Percentiles rank a stretch among this genome's conserved stretches.
Evolutionary conservation across 2,888 invertebrate species (phyloP).

Genomic region (Omphaloscelis lunosa): DNA sequence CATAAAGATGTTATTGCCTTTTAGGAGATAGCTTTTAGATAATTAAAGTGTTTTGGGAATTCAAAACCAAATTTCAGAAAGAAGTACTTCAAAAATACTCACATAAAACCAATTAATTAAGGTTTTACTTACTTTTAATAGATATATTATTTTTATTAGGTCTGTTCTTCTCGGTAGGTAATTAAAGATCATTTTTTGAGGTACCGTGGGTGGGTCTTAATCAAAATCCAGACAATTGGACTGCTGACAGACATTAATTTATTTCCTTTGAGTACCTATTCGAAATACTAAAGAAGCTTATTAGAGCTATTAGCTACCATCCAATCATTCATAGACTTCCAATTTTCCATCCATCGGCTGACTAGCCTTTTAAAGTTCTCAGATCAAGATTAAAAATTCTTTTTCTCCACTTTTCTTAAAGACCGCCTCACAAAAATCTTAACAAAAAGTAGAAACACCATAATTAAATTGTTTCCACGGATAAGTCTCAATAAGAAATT

Average conservation of each 20-base stretch:
- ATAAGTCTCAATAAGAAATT: slow-evolving; percentile 61
- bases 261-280: slow-evolving; percentile 3
- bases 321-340: slow-evolving; percentile 28
- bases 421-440: slow-evolving; percentile 37
- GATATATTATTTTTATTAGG: background rate
- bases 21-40: slow-evolving; percentile 77
- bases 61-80: slow-evolving; percentile 30
- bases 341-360: slow-evolving; percentile 25
- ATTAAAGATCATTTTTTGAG: background rate
- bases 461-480: slow-evolving; percentile 53
- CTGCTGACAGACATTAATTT: background rate
- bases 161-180: background rate
- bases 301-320: background rate
- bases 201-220: background rate
- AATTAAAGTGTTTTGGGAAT: slow-evolving; percentile 74
- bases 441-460: slow-evolving; percentile 47
- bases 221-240: background rate
- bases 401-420: slow-evolving; percentile 42
- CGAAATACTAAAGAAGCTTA: slow-evolving; percentile 2
- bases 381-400: slow-evolving; percentile 52
- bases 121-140: background rate
- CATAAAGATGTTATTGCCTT: slow-evolving; percentile 70
- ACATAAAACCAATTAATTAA: background rate
- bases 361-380: slow-evolving; percentile 25
- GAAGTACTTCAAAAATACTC: background rate